phyloP scores from a whole-genome alignment of 1,140 invertebrate genomes.

The Proctacanthus coquilletti region DNA sequence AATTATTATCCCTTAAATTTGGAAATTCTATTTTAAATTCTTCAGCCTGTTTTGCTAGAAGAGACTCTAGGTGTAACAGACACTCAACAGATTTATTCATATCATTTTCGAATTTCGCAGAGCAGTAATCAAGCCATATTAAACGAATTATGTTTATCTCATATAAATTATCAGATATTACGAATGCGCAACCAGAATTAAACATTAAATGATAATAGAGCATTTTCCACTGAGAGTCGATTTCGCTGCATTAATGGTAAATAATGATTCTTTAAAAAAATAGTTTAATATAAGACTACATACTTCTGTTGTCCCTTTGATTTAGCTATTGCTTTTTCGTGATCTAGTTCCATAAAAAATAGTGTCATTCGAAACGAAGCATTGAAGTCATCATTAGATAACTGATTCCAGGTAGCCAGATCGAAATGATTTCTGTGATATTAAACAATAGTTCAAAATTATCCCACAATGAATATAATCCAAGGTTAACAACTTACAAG shows the following conservation, averaged over 20 bases:
- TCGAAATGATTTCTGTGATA: constrained; percentile 5
- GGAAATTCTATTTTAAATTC: constrained; percentile 9
- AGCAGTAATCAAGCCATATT: constrained; percentile 8
- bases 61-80: constrained; percentile 5
- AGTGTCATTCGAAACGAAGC: constrained; percentile 8
- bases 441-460: too few species aligned
- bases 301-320: background rate
- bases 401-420: constrained; percentile 8
- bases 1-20: constrained; percentile 6
- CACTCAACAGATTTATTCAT: constrained; percentile 7
- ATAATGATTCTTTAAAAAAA: background rate
- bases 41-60: constrained; percentile 1
- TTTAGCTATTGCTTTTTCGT: constrained; percentile 1
- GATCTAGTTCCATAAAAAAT: constrained; percentile 10
- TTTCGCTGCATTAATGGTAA: constrained; percentile 5
- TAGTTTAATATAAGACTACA: background rate
- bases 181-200: constrained; percentile 7
- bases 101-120: constrained; percentile 2
- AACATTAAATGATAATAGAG: constrained; percentile 8
- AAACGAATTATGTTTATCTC: constrained; percentile 6
- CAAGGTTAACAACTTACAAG: constrained; percentile 6
- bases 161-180: background rate
- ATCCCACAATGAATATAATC: too few species aligned
- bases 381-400: constrained; percentile 6
- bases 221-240: constrained; percentile 5